Percentiles rank a stretch among this genome's conserved stretches.
These are phyloP conservation scores for Spizaetus ornatus DNA, from an alignment of 2,113 vertebrate genomes.

Conservation along the genomic window DNA sequence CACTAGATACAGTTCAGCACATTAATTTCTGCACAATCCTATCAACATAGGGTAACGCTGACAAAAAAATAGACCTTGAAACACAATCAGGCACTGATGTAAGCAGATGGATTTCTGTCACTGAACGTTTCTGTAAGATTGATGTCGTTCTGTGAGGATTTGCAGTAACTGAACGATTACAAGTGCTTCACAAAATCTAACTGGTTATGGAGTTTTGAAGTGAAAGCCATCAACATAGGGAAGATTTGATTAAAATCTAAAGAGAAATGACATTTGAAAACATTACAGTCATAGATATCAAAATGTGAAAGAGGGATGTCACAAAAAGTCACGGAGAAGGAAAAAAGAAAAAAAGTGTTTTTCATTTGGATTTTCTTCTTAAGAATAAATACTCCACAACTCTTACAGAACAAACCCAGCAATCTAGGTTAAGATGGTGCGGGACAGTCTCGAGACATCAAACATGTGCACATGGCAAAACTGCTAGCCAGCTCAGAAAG, in stretches of 20 bases:
- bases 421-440: too few species aligned
- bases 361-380: background rate
- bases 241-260: background rate
- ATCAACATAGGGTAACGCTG: background rate
- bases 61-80: background rate
- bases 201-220: background rate
- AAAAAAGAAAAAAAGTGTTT: background rate
- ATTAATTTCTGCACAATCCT: background rate
- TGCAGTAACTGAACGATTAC: background rate
- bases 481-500: background rate
- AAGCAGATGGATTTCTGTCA: background rate
- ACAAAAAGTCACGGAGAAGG: background rate
- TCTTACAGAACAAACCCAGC: background rate
- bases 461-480: fast-evolving
- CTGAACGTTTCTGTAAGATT: fast-evolving
- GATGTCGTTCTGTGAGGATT: background rate
- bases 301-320: background rate
- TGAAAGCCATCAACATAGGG: background rate
- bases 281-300: too few species aligned
- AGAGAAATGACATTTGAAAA: background rate
- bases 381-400: background rate
- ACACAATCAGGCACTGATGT: background rate
- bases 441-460: background rate
- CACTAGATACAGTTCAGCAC: background rate
- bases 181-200: background rate